Conservation (phyloP, 2,797 vertebrate species). For the Oryzias dopingdopingensis region DNA sequence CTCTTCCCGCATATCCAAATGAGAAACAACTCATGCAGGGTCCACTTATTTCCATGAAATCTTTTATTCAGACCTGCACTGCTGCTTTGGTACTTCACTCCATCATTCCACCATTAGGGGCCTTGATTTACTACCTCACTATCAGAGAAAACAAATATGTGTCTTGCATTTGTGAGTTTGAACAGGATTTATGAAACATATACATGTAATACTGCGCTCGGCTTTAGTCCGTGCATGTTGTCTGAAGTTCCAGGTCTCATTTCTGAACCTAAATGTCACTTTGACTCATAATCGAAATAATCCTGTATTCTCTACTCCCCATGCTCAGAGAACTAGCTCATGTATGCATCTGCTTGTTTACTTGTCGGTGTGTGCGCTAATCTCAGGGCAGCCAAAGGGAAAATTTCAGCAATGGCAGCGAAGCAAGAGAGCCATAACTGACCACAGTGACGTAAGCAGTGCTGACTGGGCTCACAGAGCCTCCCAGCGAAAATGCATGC, state of each 20-base stretch:
- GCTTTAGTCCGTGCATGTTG: slow-evolving; percentile 8
- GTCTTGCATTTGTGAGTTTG: slow-evolving; percentile 22
- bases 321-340: slow-evolving; percentile 30
- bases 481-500: slow-evolving; percentile 11
- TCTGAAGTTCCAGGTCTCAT: slow-evolving; percentile 18
- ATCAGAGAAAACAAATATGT: slow-evolving; percentile 38
- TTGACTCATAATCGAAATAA: slow-evolving; percentile 23
- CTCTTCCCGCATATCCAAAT: slow-evolving; percentile 7
- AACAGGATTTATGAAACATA: slow-evolving; percentile 37
- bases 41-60: slow-evolving; percentile 13
- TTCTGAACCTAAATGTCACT: slow-evolving; percentile 17
- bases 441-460: slow-evolving; percentile 63
- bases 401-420: slow-evolving; percentile 50
- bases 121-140: slow-evolving; percentile 31
- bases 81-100: slow-evolving; percentile 16
- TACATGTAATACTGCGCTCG: not conserved
- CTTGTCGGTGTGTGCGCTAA: slow-evolving; percentile 40
- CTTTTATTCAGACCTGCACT: slow-evolving; percentile 7
- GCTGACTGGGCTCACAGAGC: slow-evolving; percentile 28
- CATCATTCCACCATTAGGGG: slow-evolving; percentile 11
- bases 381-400: slow-evolving; percentile 52
- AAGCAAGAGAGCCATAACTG: slow-evolving; percentile 59
- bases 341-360: slow-evolving; percentile 51
- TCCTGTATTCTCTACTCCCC: slow-evolving; percentile 22
- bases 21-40: not conserved